phyloP scores from a whole-genome alignment of 2,113 vertebrate species.

The human (Homo sapiens) region DNA sequence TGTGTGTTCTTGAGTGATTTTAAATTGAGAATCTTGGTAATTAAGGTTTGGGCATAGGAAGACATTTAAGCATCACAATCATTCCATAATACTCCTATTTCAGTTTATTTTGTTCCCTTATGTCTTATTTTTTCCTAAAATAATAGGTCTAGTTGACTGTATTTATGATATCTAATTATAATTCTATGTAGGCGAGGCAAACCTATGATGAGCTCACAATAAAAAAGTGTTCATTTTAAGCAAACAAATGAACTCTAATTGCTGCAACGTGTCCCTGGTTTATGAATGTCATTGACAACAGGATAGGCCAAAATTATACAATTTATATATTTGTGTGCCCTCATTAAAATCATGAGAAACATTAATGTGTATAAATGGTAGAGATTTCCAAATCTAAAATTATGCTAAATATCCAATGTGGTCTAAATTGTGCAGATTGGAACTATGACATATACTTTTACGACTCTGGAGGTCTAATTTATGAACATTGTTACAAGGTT shows the following conservation, averaged over 20 bases:
- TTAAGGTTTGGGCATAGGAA: not conserved
- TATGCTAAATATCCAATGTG: conserved; percentile 73
- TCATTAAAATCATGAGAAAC: conserved; percentile 73
- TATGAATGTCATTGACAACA: conserved; percentile 81
- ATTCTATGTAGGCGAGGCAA: not conserved
- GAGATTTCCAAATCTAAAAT: conserved; percentile 71
- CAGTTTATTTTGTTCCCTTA: not conserved
- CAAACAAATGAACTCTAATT: conserved; percentile 76
- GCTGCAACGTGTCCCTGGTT: conserved; percentile 70
- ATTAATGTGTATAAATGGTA: conserved; percentile 79
- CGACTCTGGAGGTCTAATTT: conserved; percentile 81
- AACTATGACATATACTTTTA: conserved; percentile 71
- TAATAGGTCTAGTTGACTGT: not conserved
- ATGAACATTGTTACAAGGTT: conserved; percentile 77
- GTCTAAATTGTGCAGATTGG: not conserved
- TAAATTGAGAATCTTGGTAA: conserved; percentile 1
- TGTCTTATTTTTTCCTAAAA: not conserved
- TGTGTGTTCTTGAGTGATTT: not conserved
- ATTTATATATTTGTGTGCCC: conserved; percentile 76
- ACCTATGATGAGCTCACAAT: conserved; percentile 30
- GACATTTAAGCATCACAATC: not conserved
- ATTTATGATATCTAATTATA: conserved; percentile 6
- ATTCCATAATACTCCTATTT: not conserved
- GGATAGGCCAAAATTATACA: conserved; percentile 77
- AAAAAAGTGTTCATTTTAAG: conserved; percentile 67